Conservation (phyloP, 1,140 invertebrate species). For the Idris sp. region DNA sequence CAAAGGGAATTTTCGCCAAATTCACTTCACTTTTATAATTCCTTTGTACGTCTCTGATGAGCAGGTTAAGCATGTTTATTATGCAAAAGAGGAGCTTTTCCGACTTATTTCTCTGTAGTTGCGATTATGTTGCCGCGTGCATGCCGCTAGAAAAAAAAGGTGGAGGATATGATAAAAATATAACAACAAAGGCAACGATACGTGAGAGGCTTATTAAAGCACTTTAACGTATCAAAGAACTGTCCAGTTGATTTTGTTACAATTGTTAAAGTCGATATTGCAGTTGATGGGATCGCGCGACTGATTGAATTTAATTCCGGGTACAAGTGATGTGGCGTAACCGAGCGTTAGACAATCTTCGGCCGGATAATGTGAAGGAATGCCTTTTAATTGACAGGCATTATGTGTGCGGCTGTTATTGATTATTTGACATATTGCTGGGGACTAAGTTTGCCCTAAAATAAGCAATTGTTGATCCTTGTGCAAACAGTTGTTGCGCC, state of each 20-base stretch:
- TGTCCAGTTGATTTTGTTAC: constrained; percentile 22
- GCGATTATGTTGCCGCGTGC: constrained; percentile 33
- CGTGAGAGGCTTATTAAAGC: constrained; percentile 24
- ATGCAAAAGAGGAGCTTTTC: constrained; percentile 33
- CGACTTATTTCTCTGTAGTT: constrained; percentile 22
- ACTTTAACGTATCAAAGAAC: constrained; percentile 29
- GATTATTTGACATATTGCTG: constrained; percentile 27
- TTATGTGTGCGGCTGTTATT: constrained; percentile 5
- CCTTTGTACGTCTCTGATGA: constrained; percentile 18
- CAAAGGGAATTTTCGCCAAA: constrained; percentile 6
- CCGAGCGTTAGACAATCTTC: constrained; percentile 25
- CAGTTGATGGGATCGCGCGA: constrained; percentile 3
- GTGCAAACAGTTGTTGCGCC: constrained; percentile 37
- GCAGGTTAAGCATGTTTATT: constrained; percentile 34
- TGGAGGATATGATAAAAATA: constrained; percentile 47
- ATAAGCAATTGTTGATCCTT: constrained; percentile 25
- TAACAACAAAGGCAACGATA: constrained; percentile 27
- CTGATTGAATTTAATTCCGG: constrained; percentile 31
- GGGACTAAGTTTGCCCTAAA: constrained; percentile 9
- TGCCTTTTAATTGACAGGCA: constrained; percentile 34
- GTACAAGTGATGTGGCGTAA: neutral
- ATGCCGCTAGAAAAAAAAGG: constrained; percentile 12
- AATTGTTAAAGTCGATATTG: constrained; percentile 37
- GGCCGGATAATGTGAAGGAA: constrained; percentile 19
- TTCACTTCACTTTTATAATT: constrained; percentile 28